Percentiles rank a stretch among this genome's conserved stretches.
phyloP scores from a whole-genome alignment of 2,888 invertebrate genomes.

The Merodon equestris region DNA sequence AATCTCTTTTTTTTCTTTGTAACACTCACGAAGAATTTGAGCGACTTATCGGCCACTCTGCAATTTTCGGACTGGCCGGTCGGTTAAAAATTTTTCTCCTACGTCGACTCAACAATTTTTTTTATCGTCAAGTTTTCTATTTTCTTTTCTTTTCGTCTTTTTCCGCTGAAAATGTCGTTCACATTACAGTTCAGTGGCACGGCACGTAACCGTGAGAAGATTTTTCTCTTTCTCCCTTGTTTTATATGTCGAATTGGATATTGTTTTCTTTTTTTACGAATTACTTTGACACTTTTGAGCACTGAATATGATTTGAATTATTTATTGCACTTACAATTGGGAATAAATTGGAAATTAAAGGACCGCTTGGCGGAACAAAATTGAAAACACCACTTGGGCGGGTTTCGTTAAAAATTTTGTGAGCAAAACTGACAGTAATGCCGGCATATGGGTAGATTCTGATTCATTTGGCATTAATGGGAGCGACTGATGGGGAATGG shows the following conservation, averaged over 20 bases:
- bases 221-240: too few species aligned
- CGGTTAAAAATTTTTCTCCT: conserved; percentile 60
- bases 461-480: conserved; percentile 23
- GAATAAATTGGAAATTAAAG: conserved; percentile 34
- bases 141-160: conserved; percentile 18
- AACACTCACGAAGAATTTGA: conserved; percentile 60
- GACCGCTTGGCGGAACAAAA: conserved; percentile 54
- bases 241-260: conserved; percentile 1
- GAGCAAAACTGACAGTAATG: conserved; percentile 54
- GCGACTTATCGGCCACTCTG: conserved; percentile 72
- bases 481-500: not conserved
- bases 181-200: conserved; percentile 55
- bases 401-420: conserved; percentile 70
- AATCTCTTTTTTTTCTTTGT: not conserved
- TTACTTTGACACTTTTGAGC: conserved; percentile 5
- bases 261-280: conserved; percentile 35
- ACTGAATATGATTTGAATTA: not conserved
- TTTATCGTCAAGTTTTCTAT: conserved; percentile 43
- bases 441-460: conserved; percentile 50
- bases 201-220: conserved; percentile 8
- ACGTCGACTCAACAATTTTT: conserved; percentile 68
- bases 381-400: conserved; percentile 70
- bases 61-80: conserved; percentile 73
- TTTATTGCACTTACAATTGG: conserved; percentile 40
- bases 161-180: conserved; percentile 22